These are phyloP conservation scores for Acanthiza pusilla DNA, from an alignment of 2,797 vertebrate genomes.

Conservation along the genomic window DNA sequence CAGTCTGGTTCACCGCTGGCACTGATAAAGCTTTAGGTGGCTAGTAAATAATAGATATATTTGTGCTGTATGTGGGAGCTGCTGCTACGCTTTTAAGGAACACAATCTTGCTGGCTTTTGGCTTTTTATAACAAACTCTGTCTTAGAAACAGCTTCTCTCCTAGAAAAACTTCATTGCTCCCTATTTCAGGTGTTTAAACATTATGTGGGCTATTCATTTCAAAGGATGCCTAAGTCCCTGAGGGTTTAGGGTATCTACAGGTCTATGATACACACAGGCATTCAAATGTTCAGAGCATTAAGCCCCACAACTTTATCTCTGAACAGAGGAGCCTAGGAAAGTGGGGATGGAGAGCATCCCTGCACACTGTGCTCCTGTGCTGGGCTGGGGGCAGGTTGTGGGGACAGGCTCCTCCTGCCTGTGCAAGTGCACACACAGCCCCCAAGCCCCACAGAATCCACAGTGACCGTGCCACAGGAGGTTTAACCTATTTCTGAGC, in stretches of 20 bases:
- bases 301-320: background rate
- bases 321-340: background rate
- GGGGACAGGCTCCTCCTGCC: background rate
- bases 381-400: background rate
- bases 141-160: background rate
- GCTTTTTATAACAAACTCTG: background rate
- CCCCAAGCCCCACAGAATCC: background rate
- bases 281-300: constrained; percentile 15
- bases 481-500: background rate
- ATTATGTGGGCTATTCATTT: background rate
- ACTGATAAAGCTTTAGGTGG: constrained; percentile 25
- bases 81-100: background rate
- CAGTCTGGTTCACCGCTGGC: constrained; percentile 9
- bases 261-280: background rate
- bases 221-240: background rate
- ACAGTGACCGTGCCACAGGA: accelerated
- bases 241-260: constrained; percentile 3
- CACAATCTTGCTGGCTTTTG: background rate
- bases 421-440: too few relatives aligned
- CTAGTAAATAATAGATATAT: constrained; percentile 52
- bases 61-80: constrained; percentile 7
- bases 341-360: background rate
- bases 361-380: background rate
- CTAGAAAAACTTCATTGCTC: background rate
- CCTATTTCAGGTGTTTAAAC: constrained; percentile 2